Percentiles rank a stretch among this genome's conserved stretches.
Evolutionary conservation across 2,113 vertebrate species (phyloP).

Genomic region (Mungos mungo): DNA sequence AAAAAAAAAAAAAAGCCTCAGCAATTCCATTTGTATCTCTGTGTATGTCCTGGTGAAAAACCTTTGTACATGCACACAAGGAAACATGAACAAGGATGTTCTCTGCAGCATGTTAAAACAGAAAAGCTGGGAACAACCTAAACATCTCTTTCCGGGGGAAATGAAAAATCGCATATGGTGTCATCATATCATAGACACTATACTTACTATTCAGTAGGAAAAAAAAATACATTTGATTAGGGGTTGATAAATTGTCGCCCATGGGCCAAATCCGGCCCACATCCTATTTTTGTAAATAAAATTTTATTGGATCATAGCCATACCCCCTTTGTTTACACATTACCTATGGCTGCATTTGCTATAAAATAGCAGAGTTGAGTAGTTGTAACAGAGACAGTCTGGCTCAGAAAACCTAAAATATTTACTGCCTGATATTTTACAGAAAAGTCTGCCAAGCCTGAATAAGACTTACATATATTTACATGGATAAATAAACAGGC

Average conservation of each 20-base stretch:
- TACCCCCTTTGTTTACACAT: not conserved
- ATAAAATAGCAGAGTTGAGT: not conserved
- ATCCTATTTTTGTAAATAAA: not conserved
- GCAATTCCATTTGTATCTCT: not conserved
- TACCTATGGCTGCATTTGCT: not conserved
- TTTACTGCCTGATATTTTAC: not conserved
- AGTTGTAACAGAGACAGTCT: not conserved
- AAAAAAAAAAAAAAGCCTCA: not conserved
- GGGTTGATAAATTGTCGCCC: not conserved
- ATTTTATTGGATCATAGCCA: not conserved
- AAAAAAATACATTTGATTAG: slow-evolving; percentile 39
- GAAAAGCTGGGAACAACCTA: not conserved
- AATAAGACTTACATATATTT: slow-evolving; percentile 2
- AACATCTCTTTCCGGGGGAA: not conserved
- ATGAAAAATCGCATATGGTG: not conserved
- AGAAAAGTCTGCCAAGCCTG: not conserved
- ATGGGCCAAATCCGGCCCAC: not conserved
- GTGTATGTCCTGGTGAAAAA: not conserved
- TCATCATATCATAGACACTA: not conserved
- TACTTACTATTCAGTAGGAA: not conserved
- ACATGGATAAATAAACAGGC: not conserved
- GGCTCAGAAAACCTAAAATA: not conserved
- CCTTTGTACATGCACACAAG: not conserved
- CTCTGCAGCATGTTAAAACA: not conserved
- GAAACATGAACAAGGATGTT: not conserved